Conservation (phyloP, 1,140 invertebrate genomes). For the Apis laboriosa region DNA sequence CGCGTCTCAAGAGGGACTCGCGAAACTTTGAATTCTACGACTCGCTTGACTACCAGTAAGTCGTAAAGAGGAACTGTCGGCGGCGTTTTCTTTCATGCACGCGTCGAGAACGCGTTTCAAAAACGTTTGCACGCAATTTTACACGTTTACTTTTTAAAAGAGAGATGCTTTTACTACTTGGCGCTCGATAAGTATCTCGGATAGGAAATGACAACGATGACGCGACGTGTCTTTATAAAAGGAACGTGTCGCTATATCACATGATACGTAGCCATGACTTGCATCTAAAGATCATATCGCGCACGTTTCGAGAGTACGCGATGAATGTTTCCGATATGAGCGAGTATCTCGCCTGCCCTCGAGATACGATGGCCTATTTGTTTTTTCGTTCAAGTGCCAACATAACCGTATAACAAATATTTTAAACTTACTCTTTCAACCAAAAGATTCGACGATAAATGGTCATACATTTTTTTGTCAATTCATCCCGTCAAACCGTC, state of each 20-base stretch:
- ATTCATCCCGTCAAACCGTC: too few relatives aligned
- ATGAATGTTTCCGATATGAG: constrained; percentile 52
- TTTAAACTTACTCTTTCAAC: not conserved
- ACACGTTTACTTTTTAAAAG: not conserved
- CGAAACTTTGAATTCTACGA: not conserved
- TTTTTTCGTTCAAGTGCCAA: not conserved
- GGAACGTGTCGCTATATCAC: not conserved
- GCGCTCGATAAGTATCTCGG: not conserved
- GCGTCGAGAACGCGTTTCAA: not conserved
- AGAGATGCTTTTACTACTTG: not conserved
- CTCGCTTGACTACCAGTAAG: not conserved
- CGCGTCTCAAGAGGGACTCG: not conserved
- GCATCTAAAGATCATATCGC: constrained; percentile 28
- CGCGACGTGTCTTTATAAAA: not conserved
- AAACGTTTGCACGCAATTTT: not conserved
- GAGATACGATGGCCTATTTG: constrained; percentile 33
- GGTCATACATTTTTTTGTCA: too few relatives aligned
- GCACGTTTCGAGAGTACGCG: constrained; percentile 37
- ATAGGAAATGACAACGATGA: not conserved
- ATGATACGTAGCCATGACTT: not conserved
- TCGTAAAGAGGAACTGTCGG: not conserved
- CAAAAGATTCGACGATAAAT: too few relatives aligned
- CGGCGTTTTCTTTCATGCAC: not conserved
- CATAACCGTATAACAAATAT: not conserved
- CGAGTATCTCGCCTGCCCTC: constrained; percentile 27